Evolutionary conservation across 1,140 invertebrate genomes (phyloP).

Genomic region (Drosophila orena): DNA sequence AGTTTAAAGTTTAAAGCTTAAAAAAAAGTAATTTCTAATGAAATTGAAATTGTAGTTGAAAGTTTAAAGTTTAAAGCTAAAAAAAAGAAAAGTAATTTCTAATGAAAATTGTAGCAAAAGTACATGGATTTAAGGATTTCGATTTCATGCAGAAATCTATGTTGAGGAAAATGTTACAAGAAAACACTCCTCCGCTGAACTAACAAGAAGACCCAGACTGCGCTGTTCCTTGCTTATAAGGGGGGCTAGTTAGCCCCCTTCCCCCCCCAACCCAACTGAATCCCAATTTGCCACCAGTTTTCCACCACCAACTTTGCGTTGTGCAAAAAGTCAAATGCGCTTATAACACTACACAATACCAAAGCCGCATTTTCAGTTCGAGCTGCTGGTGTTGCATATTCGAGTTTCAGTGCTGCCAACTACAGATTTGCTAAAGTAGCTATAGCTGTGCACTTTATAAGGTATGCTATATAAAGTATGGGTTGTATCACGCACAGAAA

Average conservation of each 20-base stretch:
- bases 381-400: conserved; percentile 22
- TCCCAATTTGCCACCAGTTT: background rate
- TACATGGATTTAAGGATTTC: no score
- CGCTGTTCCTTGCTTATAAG: background rate
- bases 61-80: no score
- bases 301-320: conserved; percentile 10
- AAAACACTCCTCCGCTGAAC: background rate
- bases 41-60: no score
- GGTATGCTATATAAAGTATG: no score
- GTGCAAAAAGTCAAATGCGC: conserved; percentile 71
- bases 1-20: background rate
- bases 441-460: background rate
- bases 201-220: no score
- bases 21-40: background rate
- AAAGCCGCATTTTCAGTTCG: conserved; percentile 19
- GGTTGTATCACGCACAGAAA: no score
- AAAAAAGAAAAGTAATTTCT: background rate
- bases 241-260: background rate
- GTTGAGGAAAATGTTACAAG: background rate
- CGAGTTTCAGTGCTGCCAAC: conserved; percentile 9
- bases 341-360: conserved; percentile 65
- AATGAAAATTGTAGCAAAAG: no score
- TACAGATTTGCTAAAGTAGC: background rate
- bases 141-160: no score
- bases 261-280: no score